These are phyloP conservation scores for Paedocypris sp. DNA, from an alignment of 2,113 vertebrate genomes.

Conservation along the genomic window DNA sequence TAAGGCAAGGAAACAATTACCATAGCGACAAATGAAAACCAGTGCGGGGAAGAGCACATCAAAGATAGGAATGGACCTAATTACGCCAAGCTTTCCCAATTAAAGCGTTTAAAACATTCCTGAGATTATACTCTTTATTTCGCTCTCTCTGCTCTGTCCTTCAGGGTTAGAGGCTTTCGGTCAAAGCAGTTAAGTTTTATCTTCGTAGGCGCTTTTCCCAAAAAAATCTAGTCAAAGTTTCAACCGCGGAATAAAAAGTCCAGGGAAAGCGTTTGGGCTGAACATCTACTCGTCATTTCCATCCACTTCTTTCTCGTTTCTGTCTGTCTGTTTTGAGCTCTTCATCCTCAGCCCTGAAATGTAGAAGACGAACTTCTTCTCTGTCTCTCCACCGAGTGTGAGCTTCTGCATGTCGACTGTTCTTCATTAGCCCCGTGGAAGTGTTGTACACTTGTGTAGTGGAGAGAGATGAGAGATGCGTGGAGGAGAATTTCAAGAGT, in stretches of 20 bases:
- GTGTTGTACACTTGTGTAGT: slow-evolving; percentile 11
- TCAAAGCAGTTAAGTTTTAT: not conserved
- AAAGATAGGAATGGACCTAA: slow-evolving; percentile 39
- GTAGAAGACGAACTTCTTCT: slow-evolving; percentile 29
- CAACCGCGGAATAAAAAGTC: too few species aligned
- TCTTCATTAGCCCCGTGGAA: slow-evolving; percentile 35
- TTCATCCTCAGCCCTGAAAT: slow-evolving; percentile 24
- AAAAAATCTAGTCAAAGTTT: too few species aligned
- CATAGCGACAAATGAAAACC: slow-evolving; percentile 41
- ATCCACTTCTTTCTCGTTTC: too few species aligned
- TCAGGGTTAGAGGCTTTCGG: slow-evolving; percentile 9
- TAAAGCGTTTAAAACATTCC: slow-evolving; percentile 38
- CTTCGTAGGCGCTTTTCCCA: not conserved
- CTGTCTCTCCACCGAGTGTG: slow-evolving; percentile 14
- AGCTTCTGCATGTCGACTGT: slow-evolving; percentile 29
- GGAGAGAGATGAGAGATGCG: not conserved
- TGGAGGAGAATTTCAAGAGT: slow-evolving; percentile 27
- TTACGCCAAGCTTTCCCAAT: slow-evolving; percentile 36
- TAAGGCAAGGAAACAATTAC: slow-evolving; percentile 31
- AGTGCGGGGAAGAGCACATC: slow-evolving; percentile 34
- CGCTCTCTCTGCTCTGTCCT: not conserved
- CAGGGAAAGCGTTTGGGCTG: too few species aligned
- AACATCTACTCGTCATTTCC: not conserved
- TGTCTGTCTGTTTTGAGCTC: not conserved
- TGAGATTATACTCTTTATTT: slow-evolving; percentile 15